phyloP scores from a whole-genome alignment of 2,113 vertebrate genomes.

The Xenopus tropicalis region DNA sequence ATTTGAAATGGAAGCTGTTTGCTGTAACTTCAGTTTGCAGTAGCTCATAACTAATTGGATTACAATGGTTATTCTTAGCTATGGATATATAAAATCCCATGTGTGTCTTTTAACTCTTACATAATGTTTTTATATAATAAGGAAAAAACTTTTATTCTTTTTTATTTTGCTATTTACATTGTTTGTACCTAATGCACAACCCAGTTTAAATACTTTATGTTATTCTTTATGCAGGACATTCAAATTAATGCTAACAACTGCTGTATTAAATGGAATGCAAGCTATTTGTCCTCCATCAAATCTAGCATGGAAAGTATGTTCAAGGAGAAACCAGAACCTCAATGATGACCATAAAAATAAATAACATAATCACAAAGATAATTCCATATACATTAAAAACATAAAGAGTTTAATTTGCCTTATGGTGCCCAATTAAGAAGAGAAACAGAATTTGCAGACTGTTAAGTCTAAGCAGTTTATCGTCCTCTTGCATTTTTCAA shows the following conservation, averaged over 20 bases:
- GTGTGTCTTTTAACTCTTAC: no score
- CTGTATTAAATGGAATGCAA: not conserved
- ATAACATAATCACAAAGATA: slow-evolving; percentile 27
- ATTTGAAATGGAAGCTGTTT: no score
- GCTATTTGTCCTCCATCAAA: not conserved
- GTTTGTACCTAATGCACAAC: not conserved
- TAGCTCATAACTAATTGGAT: no score
- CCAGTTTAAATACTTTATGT: not conserved
- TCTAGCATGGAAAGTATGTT: slow-evolving; percentile 5
- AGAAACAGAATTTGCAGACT: slow-evolving; percentile 1
- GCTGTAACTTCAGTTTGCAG: no score
- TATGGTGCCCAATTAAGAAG: slow-evolving; percentile 25
- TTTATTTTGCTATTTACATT: not conserved
- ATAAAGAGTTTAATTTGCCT: slow-evolving; percentile 22
- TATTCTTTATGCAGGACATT: not conserved
- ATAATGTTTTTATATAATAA: not conserved
- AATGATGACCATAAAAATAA: slow-evolving; percentile 27
- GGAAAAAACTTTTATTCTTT: not conserved
- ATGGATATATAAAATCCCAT: no score
- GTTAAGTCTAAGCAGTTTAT: not conserved
- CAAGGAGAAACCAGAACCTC: slow-evolving; percentile 4
- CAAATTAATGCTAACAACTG: not conserved
- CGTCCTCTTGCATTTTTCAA: slow-evolving; percentile 6
- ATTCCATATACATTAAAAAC: slow-evolving; percentile 23
- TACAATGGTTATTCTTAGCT: no score